These are phyloP conservation scores for Petaurus breviceps DNA, from an alignment of 2,113 vertebrate species.

Conservation along the genomic window DNA sequence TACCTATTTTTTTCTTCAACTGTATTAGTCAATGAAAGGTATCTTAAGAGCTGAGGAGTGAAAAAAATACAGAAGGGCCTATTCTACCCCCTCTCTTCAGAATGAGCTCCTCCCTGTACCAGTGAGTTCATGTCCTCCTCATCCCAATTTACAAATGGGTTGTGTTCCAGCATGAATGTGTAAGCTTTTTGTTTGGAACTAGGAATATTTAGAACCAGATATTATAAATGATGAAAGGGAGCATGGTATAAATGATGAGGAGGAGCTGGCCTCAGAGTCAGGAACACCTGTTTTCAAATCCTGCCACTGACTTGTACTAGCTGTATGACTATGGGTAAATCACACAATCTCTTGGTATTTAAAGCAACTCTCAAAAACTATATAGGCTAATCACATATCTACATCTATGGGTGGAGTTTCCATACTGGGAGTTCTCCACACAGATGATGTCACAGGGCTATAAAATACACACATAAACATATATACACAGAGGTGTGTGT, in stretches of 20 bases:
- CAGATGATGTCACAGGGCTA: not conserved
- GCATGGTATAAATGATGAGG: not conserved
- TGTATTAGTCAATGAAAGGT: slow-evolving; percentile 43
- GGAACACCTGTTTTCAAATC: not conserved
- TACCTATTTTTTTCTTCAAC: slow-evolving; percentile 55
- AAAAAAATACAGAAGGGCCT: slow-evolving; percentile 21
- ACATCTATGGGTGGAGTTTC: not conserved
- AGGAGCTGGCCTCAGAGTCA: not conserved
- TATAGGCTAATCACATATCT: not conserved
- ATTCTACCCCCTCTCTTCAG: not conserved
- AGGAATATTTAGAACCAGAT: not conserved
- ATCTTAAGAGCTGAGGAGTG: slow-evolving; percentile 53
- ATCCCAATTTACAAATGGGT: not conserved
- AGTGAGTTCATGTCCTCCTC: not conserved
- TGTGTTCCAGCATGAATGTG: not conserved
- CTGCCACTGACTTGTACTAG: not conserved
- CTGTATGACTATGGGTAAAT: not conserved
- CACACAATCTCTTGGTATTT: not conserved
- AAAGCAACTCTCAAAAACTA: not conserved
- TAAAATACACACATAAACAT: not conserved
- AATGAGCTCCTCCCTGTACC: not conserved
- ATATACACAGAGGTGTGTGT: not conserved
- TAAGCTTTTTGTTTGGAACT: not conserved
- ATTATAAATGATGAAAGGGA: not conserved
- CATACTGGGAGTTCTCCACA: not conserved